phyloP scores from a whole-genome alignment of 2,888 invertebrate species.

The Mythimna lalbum region DNA sequence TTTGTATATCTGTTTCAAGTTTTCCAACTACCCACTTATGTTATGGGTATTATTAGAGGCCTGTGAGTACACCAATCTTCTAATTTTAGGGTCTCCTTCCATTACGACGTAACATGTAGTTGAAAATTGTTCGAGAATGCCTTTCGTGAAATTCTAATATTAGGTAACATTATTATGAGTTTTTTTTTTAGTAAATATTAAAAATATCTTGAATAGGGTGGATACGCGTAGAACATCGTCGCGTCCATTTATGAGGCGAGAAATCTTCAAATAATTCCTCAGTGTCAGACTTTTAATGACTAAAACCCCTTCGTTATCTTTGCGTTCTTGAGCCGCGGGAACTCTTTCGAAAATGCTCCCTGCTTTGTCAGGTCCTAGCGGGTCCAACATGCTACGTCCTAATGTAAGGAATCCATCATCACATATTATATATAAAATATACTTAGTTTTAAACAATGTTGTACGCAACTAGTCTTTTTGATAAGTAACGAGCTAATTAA shows the following conservation, averaged over 20 bases:
- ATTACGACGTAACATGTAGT: constrained; percentile 41
- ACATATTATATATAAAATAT: constrained; percentile 59
- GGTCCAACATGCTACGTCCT: constrained; percentile 35
- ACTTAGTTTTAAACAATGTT: constrained; percentile 71
- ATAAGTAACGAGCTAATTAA: constrained; percentile 53
- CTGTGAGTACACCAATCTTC: constrained; percentile 49
- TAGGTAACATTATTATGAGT: not conserved
- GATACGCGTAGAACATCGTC: no score
- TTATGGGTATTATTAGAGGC: constrained; percentile 38
- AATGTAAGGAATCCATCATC: constrained; percentile 20
- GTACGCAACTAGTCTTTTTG: constrained; percentile 79
- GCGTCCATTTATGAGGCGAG: no score
- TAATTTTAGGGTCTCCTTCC: constrained; percentile 36
- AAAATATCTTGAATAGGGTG: not conserved
- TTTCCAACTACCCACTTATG: constrained; percentile 28
- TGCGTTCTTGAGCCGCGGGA: no score
- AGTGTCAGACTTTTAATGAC: no score
- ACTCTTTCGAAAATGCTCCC: no score
- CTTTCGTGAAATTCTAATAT: not conserved
- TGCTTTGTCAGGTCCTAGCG: no score
- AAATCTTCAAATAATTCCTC: no score
- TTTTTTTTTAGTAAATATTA: not conserved
- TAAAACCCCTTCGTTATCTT: no score
- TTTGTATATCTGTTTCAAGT: constrained; percentile 33
- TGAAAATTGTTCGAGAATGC: not conserved